Base-by-base conservation (phyloP, 2,797 vertebrate genomes). In the Sphenodon punctatus region DNA sequence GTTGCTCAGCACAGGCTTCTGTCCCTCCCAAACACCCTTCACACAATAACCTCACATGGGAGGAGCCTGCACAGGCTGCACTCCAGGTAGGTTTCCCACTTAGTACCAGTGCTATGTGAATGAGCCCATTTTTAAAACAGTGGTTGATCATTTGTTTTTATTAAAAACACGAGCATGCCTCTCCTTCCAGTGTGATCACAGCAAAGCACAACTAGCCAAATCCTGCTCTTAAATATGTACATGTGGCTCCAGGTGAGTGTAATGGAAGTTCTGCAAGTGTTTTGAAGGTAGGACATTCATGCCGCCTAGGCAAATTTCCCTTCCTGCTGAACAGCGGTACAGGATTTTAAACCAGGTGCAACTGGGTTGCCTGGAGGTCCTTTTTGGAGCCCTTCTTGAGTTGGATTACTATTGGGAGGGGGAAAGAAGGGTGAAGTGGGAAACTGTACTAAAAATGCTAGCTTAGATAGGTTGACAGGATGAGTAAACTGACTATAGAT, bases 261-360 rank as follows among this genome's bases (percentile, higher is more conserved):
- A 53, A 39, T 82, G 75, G 84, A 78, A 78, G 80, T 60, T 41
- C 78, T 27, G 78, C 82, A 87, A 84, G 75, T 66, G 78, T n/a
- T 63, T 63, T 8, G 55, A 68, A 78, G 49, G 20, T 51, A 82
- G 56, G 61, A 3, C 27, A 2, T 16, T 10, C 67, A 15, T 36
- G 51, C 34, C 66, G 78, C 69, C 58, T 53, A 58, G 78, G 22
- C 63, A 41, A 78, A 32, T 69, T 67, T 78, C 68, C 42, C 36
- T 49, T 84, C 56, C 4, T n/a, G 48, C 63, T 75, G 23, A 2
- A 39, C 45, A n/a, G 17, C 3, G 45, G 53, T 27, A 20, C 36
- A 53, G 53, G 64, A 14, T 42, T 77, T 81, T 65, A 66, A 53
- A 30, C 59, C 1, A 3, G 8, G 25, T 38, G 74, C 76, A 36